A percentile compares a stretch with the other conserved stretches of the same genome.
Evolutionary conservation across 2,113 vertebrate genomes (phyloP).

Genomic region (Nestor notabilis): DNA sequence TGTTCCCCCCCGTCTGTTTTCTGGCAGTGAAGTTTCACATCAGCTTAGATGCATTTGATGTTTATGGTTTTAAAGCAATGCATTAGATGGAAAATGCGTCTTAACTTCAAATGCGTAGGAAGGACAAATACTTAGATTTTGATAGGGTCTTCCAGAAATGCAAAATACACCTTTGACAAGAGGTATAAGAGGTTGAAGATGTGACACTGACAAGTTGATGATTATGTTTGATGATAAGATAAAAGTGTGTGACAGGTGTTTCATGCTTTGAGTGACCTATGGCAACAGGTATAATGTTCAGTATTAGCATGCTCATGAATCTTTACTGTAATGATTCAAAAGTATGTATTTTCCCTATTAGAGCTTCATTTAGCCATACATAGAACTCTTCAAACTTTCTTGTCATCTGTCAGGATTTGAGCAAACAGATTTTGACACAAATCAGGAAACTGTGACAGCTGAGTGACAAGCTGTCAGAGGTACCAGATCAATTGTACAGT

Average conservation of each 20-base stretch:
- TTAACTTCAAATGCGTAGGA: background rate
- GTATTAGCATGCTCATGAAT: background rate
- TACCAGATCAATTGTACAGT: background rate
- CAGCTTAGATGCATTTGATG: background rate
- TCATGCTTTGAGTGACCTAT: background rate
- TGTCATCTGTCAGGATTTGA: background rate
- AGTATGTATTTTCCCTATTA: background rate
- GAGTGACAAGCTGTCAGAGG: constrained; percentile 8
- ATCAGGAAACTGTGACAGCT: background rate
- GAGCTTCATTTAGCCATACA: background rate
- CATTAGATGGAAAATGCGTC: background rate
- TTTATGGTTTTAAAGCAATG: background rate
- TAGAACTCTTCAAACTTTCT: background rate
- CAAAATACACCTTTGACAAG: background rate
- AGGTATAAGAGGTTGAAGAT: background rate
- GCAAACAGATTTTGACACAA: constrained; percentile 3
- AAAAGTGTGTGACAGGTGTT: background rate
- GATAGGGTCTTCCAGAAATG: background rate
- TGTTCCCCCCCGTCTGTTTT: accelerated
- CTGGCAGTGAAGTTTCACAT: background rate
- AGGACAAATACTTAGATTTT: background rate
- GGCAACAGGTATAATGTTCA: background rate
- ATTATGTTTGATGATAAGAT: background rate
- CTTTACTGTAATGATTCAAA: background rate
- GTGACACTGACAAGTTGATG: background rate